Conservation (phyloP, 1,140 invertebrate species). For the Fragariocoptes setiger region DNA sequence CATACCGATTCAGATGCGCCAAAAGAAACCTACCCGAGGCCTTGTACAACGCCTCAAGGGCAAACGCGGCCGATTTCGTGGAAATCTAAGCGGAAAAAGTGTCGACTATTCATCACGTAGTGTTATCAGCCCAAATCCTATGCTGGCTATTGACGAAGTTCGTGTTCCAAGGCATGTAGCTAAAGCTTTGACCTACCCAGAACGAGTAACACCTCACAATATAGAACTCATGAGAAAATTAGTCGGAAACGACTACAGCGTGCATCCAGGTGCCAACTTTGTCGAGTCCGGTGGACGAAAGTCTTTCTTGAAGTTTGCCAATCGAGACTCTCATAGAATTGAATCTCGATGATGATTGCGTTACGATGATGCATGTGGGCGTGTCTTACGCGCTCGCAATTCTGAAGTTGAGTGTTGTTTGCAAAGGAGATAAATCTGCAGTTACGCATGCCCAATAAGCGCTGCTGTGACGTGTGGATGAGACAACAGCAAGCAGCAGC, state of each 20-base stretch:
- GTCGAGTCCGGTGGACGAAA: slow-evolving; percentile 28
- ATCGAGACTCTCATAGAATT: slow-evolving; percentile 54
- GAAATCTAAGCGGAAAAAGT: slow-evolving; percentile 92
- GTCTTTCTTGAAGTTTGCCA: slow-evolving; percentile 53
- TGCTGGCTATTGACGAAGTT: slow-evolving; percentile 88
- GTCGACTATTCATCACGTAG: slow-evolving; percentile 92
- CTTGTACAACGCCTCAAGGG: slow-evolving; percentile 66
- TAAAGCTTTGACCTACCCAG: slow-evolving; percentile 82
- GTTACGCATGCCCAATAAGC: too few relatives aligned
- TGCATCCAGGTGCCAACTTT: slow-evolving; percentile 75
- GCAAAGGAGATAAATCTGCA: too few relatives aligned
- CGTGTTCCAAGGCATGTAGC: slow-evolving; percentile 82
- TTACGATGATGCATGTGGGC: too few relatives aligned
- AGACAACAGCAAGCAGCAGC: too few relatives aligned
- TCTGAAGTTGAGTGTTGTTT: too few relatives aligned
- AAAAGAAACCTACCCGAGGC: slow-evolving; percentile 57
- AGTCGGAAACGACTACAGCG: slow-evolving; percentile 60
- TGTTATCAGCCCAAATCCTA: slow-evolving; percentile 96
- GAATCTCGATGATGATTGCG: too few relatives aligned
- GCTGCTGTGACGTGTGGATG: too few relatives aligned
- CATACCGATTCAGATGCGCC: slow-evolving; percentile 63
- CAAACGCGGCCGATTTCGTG: slow-evolving; percentile 89
- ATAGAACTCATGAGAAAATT: slow-evolving; percentile 47
- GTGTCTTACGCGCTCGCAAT: too few relatives aligned
- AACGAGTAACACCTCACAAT: slow-evolving; percentile 54